A percentile compares a stretch with the other conserved stretches of the same genome.
Evolutionary conservation across 2,888 invertebrate genomes (phyloP).

Genomic region (Eupithecia vulgata): DNA sequence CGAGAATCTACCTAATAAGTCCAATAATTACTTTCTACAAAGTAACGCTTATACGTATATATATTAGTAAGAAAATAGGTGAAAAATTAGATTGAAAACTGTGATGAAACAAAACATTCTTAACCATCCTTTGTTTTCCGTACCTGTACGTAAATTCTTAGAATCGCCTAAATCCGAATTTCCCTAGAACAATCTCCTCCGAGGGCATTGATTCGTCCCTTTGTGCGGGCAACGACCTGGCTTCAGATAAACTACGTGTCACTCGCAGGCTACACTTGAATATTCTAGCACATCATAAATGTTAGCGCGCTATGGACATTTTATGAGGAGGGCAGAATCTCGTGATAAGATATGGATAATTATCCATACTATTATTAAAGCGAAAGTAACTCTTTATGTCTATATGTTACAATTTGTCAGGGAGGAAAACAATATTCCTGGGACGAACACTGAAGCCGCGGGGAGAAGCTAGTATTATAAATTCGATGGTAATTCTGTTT

Average conservation of each 20-base stretch:
- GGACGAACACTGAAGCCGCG: too few species aligned
- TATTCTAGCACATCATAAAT: not conserved
- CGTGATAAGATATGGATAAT: not conserved
- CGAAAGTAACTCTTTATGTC: too few species aligned
- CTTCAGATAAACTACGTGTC: not conserved
- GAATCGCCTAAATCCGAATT: not conserved
- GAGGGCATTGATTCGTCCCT: constrained; percentile 16
- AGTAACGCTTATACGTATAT: not conserved
- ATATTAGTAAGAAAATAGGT: not conserved
- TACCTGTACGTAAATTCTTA: not conserved
- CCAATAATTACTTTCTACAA: not conserved
- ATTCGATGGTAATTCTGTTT: too few species aligned
- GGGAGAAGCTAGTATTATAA: too few species aligned
- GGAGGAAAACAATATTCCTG: too few species aligned
- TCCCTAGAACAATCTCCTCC: not conserved
- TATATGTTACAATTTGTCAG: too few species aligned
- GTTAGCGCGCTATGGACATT: too few species aligned
- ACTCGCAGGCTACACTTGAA: not conserved
- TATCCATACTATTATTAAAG: not conserved
- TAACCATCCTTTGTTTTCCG: not conserved
- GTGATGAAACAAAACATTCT: not conserved
- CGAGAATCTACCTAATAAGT: not conserved
- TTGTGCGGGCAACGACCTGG: not conserved
- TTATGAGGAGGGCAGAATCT: not conserved
- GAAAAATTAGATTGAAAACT: not conserved